Percentiles rank a stretch among this genome's conserved stretches.
Evolutionary conservation across 1,140 invertebrate genomes (phyloP).

Genomic region (Eriocheir sinensis): DNA sequence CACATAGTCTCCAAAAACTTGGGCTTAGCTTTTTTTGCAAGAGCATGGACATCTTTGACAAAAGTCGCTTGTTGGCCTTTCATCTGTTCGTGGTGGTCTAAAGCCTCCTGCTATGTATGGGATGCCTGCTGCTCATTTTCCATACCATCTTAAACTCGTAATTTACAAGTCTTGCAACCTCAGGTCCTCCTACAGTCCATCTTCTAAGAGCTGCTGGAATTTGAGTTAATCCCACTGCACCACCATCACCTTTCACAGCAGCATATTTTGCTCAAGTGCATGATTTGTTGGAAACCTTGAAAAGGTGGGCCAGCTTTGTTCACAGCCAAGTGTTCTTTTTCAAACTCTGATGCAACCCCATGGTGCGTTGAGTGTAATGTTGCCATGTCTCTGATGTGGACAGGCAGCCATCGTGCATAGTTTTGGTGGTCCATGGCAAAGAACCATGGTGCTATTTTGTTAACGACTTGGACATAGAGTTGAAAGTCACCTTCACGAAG

Average conservation of each 20-base stretch:
- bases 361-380: not conserved
- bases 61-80: slow-evolving; percentile 39
- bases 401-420: slow-evolving; percentile 25
- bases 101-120: slow-evolving; percentile 2
- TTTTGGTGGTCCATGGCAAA: slow-evolving; percentile 31
- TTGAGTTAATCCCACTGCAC: slow-evolving; percentile 12
- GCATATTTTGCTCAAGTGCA: not conserved
- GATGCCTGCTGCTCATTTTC: slow-evolving; percentile 33
- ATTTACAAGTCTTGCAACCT: slow-evolving; percentile 39
- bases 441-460: slow-evolving; percentile 40
- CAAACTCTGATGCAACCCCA: slow-evolving; percentile 34
- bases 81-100: slow-evolving; percentile 30
- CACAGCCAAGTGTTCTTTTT: slow-evolving; percentile 8
- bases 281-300: not conserved
- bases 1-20: slow-evolving; percentile 41
- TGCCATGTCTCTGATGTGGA: slow-evolving; percentile 16
- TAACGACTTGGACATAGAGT: not conserved
- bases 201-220: slow-evolving; percentile 26
- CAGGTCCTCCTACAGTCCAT: slow-evolving; percentile 31
- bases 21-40: no score
- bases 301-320: not conserved
- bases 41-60: slow-evolving; percentile 43
- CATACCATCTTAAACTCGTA: slow-evolving; percentile 21
- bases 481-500: slow-evolving; percentile 33
- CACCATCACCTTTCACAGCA: not conserved